These are phyloP conservation scores for Cosmopolites sordidus DNA, from an alignment of 2,888 invertebrate species.

Conservation along the genomic window DNA sequence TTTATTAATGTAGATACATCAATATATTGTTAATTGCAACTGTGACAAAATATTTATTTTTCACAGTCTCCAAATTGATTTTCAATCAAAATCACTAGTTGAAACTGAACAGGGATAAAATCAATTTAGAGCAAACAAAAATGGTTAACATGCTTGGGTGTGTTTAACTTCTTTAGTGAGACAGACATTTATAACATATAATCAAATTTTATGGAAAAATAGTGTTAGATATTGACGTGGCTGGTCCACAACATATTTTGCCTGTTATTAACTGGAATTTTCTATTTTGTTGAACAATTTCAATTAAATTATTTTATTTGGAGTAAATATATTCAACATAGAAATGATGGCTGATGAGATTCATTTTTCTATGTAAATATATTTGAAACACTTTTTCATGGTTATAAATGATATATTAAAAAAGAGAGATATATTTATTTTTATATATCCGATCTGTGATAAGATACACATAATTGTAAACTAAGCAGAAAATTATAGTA, in stretches of 20 bases:
- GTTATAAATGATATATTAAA: conserved; percentile 9
- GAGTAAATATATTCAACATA: background rate
- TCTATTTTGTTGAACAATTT: too few species aligned
- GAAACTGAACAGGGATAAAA: too few species aligned
- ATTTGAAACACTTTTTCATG: conserved; percentile 8
- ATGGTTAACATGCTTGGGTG: background rate
- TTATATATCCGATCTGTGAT: conserved; percentile 26
- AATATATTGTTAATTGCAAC: conserved; percentile 7
- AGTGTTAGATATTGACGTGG: conserved; percentile 6
- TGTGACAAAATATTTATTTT: background rate
- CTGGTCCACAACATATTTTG: background rate
- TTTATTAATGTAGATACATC: conserved; percentile 11
- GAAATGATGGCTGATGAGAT: background rate
- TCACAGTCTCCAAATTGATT: background rate
- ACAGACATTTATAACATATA: conserved; percentile 3
- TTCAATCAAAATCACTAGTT: background rate
- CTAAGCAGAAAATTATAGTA: conserved; percentile 19
- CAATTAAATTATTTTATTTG: background rate
- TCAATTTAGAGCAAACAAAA: background rate
- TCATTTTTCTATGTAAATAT: background rate
- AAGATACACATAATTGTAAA: conserved; percentile 22
- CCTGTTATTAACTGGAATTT: too few species aligned
- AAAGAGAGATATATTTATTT: conserved; percentile 24
- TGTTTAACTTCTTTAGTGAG: conserved; percentile 7
- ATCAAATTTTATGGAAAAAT: conserved; percentile 8